Evolutionary conservation across 2,113 vertebrate genomes (phyloP), one percentile per base, ranked within the genome.

Genomic region (Orycteropus afer): DNA sequence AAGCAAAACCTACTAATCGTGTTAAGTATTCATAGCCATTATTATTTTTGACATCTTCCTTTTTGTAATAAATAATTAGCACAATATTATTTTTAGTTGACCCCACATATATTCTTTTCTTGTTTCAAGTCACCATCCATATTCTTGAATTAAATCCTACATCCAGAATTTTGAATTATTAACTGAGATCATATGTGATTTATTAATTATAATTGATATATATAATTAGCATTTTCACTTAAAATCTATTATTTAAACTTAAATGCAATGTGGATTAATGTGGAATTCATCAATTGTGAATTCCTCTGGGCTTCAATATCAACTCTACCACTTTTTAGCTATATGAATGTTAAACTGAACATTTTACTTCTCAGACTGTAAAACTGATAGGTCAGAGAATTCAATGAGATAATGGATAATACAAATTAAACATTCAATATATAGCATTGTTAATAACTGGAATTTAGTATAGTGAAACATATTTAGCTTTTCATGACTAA

Each of bases 281-380:
- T 81, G 27, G 81, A 69, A 69, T 81, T 29, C n/a, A 80, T 1
- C 57, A 55, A 40, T 2, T 63, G 12, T 23, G 3, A 51, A 57
- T 67, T 88, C 83, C 71, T 65, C 69, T 94, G 25, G 14, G 20
- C 27, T 91, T 73, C 12, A 47, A 74, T 90, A 90, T 89, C 17
- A 90, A n/a, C 7, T 86, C 22, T 77, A 7, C 13, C 1, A 79
- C 25, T 77, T 74, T 87, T 34, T 74, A 32, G 20, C 23, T 42
- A 18, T 73, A 25, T 74, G 63, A 11, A 57, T 78, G 23, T 45
- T 65, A 34, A 37, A n/a, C 49, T 73, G 20, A n/a, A 73, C 37
- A 79, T 57, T 45, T 78, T 5, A 2, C 17, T 71, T 17, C 23
- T 82, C 67, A 59, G 27, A 78, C 25, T 73, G 27, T 57, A 61